Evolutionary conservation across 2,113 vertebrate genomes (phyloP).

Genomic region (Lagenorhynchus albirostris): DNA sequence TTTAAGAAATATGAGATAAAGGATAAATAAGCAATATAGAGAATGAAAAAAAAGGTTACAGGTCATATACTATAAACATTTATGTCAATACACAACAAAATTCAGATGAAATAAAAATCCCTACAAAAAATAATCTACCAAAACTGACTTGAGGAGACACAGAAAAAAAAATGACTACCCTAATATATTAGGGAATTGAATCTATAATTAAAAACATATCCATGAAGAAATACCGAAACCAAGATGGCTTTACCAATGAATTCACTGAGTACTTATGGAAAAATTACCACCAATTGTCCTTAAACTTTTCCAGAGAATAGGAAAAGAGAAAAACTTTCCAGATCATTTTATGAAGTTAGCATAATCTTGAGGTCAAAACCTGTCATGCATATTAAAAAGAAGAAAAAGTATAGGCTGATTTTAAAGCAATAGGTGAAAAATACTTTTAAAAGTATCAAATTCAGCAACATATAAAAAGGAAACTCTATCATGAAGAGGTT

Average conservation of each 20-base stretch:
- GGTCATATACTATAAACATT: background rate
- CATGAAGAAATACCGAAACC: background rate
- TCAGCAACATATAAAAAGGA: background rate
- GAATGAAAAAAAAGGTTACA: background rate
- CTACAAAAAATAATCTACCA: background rate
- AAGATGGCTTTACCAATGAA: background rate
- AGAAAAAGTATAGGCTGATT: background rate
- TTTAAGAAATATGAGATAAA: background rate
- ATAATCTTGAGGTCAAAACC: background rate
- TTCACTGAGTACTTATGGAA: background rate
- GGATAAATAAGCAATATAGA: background rate
- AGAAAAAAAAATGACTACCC: background rate
- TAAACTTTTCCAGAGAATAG: background rate
- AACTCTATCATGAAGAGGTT: background rate
- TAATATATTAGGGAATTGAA: background rate
- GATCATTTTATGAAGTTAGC: background rate
- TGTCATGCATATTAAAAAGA: background rate
- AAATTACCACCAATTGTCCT: background rate
- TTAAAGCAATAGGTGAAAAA: background rate
- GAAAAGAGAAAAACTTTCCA: background rate
- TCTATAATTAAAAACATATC: background rate
- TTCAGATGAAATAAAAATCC: background rate
- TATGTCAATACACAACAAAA: background rate
- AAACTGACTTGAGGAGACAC: background rate
- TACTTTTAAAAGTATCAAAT: background rate